phyloP scores from a whole-genome alignment of 2,113 vertebrate species.

The Clarias magur region DNA sequence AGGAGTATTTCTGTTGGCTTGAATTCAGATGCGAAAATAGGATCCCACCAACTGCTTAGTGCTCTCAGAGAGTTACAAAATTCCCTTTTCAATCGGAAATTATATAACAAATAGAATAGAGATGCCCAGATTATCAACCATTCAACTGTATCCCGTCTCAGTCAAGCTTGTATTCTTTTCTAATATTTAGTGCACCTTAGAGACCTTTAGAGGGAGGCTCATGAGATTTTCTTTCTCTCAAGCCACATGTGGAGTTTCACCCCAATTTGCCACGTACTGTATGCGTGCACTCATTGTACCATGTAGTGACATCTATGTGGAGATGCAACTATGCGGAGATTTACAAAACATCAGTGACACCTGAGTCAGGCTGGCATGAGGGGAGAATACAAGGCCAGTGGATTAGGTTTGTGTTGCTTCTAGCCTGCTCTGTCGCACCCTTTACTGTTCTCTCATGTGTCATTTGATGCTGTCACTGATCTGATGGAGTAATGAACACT shows the following conservation, averaged over 20 bases:
- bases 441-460: conserved; percentile 41
- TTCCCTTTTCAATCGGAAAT: background rate
- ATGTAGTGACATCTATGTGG: background rate
- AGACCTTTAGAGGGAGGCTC: background rate
- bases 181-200: background rate
- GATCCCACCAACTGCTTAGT: background rate
- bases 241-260: background rate
- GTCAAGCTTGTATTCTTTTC: background rate
- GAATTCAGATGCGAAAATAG: background rate
- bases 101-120: background rate
- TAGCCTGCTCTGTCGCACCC: conserved; percentile 11
- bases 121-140: background rate
- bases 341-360: conserved; percentile 24
- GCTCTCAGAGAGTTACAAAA: background rate
- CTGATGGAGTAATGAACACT: conserved; percentile 24
- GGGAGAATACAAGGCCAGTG: conserved; percentile 19
- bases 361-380: conserved; percentile 12
- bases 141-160: background rate
- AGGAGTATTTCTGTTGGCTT: conserved; percentile 10
- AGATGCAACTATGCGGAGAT: background rate
- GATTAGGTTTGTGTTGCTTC: conserved; percentile 46
- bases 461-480: conserved; percentile 45
- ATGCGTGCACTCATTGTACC: background rate
- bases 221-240: background rate
- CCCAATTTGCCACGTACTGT: conserved; percentile 10